Evolutionary conservation across 2,113 vertebrate genomes (phyloP), one percentile per base, ranked within the genome.

Genomic region (Seriola quinqueradiata): DNA sequence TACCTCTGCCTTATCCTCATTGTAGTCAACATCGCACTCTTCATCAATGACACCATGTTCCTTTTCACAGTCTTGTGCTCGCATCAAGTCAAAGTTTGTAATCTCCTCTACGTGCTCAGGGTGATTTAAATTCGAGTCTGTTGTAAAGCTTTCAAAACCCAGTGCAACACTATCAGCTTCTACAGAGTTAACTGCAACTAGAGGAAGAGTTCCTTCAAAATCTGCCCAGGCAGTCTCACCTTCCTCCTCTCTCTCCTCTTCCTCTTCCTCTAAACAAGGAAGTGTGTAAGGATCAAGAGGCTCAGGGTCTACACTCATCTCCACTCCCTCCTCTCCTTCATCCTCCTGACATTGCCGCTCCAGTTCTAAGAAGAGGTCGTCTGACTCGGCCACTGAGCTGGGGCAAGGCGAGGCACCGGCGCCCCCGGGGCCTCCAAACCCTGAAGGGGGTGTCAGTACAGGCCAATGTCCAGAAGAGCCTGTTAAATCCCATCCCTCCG

Each of bases 281-380:
- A 92, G 89, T 0, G 69, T 68, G 63, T 90, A 93, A 16, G 92
- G 87, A 70, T 91, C 82, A 40, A 86, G 73, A 52, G 91, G 88
- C 25, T 94, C 92, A 10, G 85, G 58, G 72, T 82, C 86, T 19
- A 91, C 85, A 72, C 95, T 90, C 95, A 90, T 85, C 36, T 93
- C 93, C 75, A 75, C 50, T 0, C 90, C 90, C 71, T 83, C 90
- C 34, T 0, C 90, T 63, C 84, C 94, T 76, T 94, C 89, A 63
- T 17, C 95, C 85, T 94, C 97, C 94, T 4, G 85, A 90, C 98
- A 99, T 76, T 97, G 97, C 83, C 96, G 96, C 84, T 99, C 98
- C 83, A 99, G 94, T 87, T 97, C 96, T 38, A 99, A 93, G 92
- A 99, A 99, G 82, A 99, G 97, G 86, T 99, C 97, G 70, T 97